These are phyloP conservation scores for Trinorchestia longiramus DNA, from an alignment of 1,140 invertebrate genomes.

Conservation along the genomic window DNA sequence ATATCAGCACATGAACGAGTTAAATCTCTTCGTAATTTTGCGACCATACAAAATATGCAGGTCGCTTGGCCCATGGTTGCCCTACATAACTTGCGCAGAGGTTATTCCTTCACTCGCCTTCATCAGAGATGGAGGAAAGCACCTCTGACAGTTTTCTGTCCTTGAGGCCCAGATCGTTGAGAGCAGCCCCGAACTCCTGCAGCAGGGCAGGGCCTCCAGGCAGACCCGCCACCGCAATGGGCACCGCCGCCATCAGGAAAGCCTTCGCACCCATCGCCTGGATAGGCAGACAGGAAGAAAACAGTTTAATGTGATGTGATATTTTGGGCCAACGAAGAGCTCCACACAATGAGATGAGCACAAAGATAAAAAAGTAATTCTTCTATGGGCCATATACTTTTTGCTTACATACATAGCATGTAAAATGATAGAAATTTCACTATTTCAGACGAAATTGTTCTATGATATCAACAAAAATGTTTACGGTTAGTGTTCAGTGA, in stretches of 20 bases:
- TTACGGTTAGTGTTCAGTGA: no score
- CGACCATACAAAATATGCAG: no score
- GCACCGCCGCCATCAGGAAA: conserved; percentile 43
- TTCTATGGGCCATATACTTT: no score
- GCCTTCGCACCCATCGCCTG: background rate
- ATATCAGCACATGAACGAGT: no score
- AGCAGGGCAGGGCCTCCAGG: conserved; percentile 14
- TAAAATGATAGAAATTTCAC: no score
- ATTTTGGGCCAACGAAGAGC: background rate
- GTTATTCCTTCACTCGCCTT: background rate
- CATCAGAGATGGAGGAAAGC: background rate
- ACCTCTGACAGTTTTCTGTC: background rate
- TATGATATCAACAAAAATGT: no score
- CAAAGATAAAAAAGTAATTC: background rate
- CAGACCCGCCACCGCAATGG: background rate
- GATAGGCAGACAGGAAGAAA: background rate
- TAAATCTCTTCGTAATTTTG: no score
- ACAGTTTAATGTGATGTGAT: background rate
- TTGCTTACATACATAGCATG: no score
- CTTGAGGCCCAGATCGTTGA: conserved; percentile 5
- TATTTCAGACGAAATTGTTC: no score
- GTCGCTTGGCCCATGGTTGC: no score
- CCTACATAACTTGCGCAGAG: background rate
- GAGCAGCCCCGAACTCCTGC: background rate
- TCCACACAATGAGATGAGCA: background rate